A percentile compares a stretch with the other conserved stretches of the same genome.
phyloP scores from a whole-genome alignment of 2,797 vertebrate species.

The Salarias fasciatus region DNA sequence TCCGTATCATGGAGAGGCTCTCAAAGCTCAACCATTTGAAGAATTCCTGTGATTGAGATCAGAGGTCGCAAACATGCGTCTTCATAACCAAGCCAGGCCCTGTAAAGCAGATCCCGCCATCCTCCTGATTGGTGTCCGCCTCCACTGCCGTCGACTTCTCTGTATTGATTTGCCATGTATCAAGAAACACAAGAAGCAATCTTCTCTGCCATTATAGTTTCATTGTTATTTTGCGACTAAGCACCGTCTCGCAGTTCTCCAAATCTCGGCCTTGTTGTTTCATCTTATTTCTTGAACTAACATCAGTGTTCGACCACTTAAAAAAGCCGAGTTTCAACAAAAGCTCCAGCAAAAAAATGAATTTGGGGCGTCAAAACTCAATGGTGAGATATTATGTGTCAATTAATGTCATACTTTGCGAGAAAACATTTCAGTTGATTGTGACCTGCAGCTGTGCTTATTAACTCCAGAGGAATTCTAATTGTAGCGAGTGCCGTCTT shows the following conservation, averaged over 20 bases:
- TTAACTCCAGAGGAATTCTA: slow-evolving; percentile 68
- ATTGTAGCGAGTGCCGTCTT: slow-evolving; percentile 61
- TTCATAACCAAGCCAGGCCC: slow-evolving; percentile 63
- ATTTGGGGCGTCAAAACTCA: slow-evolving; percentile 33
- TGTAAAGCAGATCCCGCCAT: slow-evolving; percentile 19
- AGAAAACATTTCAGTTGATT: slow-evolving; percentile 59
- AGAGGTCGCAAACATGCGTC: slow-evolving; percentile 68
- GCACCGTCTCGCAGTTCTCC: slow-evolving; percentile 28
- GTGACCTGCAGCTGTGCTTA: slow-evolving; percentile 59
- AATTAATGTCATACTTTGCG: slow-evolving; percentile 49
- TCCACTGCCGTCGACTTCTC: slow-evolving; percentile 53
- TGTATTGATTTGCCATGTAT: slow-evolving; percentile 66
- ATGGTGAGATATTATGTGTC: slow-evolving; percentile 30
- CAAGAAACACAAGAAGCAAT: slow-evolving; percentile 72
- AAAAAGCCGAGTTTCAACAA: slow-evolving; percentile 32
- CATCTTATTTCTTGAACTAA: slow-evolving; percentile 50
- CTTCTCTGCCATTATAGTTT: slow-evolving; percentile 77
- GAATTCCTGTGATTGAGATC: slow-evolving; percentile 79
- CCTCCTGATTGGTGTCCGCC: slow-evolving; percentile 57
- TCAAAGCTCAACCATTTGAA: slow-evolving; percentile 44
- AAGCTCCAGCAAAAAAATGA: slow-evolving; percentile 14
- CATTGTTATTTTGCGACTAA: slow-evolving; percentile 68
- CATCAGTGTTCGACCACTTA: slow-evolving; percentile 33
- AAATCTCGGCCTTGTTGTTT: slow-evolving; percentile 49
- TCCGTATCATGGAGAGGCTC: slow-evolving; percentile 65